A percentile compares a stretch with the other conserved stretches of the same genome.
Conservation (phyloP, 1,140 invertebrate genomes). For the Drosophila burlai region DNA sequence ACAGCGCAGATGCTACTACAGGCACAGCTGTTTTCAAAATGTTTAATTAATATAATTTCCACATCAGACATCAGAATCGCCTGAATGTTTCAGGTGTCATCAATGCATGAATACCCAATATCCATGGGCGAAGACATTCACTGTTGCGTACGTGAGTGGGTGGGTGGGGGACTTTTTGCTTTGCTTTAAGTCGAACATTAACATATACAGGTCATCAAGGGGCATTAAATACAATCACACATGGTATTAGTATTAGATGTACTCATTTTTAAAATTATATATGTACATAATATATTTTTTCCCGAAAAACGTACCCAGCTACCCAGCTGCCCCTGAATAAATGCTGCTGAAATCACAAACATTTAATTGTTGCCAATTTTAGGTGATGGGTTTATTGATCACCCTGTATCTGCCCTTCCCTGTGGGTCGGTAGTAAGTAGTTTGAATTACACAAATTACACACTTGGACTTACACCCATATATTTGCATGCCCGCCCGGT, state of each 20-base stretch:
- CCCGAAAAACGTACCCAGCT: neutral
- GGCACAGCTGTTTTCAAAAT: constrained; percentile 21
- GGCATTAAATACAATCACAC: neutral
- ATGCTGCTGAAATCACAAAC: constrained; percentile 34
- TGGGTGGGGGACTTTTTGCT: neutral
- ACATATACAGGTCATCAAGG: neutral
- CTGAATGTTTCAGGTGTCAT: neutral
- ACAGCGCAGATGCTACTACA: neutral
- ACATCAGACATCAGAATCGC: neutral
- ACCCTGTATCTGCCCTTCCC: constrained; percentile 45
- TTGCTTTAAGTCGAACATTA: neutral
- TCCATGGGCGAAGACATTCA: neutral
- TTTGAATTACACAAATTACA: constrained; percentile 31
- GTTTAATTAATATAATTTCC: constrained; percentile 14
- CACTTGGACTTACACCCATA: constrained; percentile 27
- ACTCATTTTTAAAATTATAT: neutral
- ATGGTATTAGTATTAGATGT: neutral
- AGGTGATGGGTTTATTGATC: constrained; percentile 1
- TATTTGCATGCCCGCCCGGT: constrained; percentile 51
- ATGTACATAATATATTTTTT: neutral
- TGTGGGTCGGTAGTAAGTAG: constrained; percentile 27
- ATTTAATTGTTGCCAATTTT: constrained; percentile 32
- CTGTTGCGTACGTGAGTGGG: neutral
- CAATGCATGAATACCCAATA: neutral
- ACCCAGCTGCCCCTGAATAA: neutral